A percentile compares a stretch with the other conserved stretches of the same genome.
Evolutionary conservation across 2,888 invertebrate genomes (phyloP).

Genomic region (Drosophila siamana): DNA sequence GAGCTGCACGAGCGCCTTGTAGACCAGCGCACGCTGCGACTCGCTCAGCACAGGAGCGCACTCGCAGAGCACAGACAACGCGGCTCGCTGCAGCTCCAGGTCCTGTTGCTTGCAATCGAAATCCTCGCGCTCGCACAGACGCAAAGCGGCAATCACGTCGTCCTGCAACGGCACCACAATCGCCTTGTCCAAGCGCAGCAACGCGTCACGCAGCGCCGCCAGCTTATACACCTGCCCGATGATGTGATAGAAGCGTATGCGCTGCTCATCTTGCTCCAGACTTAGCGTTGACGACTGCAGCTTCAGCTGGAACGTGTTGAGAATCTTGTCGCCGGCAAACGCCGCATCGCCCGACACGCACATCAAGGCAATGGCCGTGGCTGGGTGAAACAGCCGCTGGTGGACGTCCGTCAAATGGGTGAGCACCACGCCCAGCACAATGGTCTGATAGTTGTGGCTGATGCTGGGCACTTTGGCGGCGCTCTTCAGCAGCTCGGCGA

Average conservation of each 20-base stretch:
- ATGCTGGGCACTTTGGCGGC: constrained; percentile 61
- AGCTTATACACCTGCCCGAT: constrained; percentile 80
- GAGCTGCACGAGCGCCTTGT: constrained; percentile 75
- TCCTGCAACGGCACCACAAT: constrained; percentile 77
- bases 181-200: constrained; percentile 85
- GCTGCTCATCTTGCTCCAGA: constrained; percentile 58
- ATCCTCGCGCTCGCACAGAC: constrained; percentile 57
- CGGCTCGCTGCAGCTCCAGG: constrained; percentile 76
- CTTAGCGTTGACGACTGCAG: constrained; percentile 54
- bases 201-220: constrained; percentile 51
- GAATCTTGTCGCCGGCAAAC: constrained; percentile 81
- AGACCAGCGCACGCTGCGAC: constrained; percentile 77
- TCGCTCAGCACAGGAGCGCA: constrained; percentile 75
- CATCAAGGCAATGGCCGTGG: constrained; percentile 81
- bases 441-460: constrained; percentile 82
- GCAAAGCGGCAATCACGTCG: constrained; percentile 71
- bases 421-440: constrained; percentile 81
- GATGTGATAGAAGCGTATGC: constrained; percentile 75
- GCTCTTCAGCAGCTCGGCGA: constrained; percentile 77
- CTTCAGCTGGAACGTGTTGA: constrained; percentile 80
- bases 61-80: constrained; percentile 74
- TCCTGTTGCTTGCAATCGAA: constrained; percentile 65
- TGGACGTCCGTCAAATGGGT: constrained; percentile 83
- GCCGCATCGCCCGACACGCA: constrained; percentile 82
- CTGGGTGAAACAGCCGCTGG: constrained; percentile 82